phyloP scores from a whole-genome alignment of 1,140 invertebrate genomes.

The Lysiphlebus fabarum region DNA sequence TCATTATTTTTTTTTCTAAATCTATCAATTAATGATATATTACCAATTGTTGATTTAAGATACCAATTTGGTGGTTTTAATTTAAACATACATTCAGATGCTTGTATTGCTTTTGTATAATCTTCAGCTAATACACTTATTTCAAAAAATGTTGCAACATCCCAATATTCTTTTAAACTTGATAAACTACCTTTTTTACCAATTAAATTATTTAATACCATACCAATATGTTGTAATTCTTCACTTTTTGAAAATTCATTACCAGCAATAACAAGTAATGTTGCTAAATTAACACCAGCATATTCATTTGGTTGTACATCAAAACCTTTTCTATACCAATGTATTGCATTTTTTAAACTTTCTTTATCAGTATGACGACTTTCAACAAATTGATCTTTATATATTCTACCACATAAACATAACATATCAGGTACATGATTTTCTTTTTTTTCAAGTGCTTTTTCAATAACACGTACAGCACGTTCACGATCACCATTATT shows the following conservation, averaged over 20 bases:
- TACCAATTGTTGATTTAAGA: slow-evolving; percentile 96
- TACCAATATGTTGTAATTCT: slow-evolving; percentile 87
- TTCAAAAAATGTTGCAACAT: slow-evolving; percentile 99
- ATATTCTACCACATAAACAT: slow-evolving; percentile 97
- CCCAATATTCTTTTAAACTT: slow-evolving; percentile 96
- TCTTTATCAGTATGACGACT: slow-evolving; percentile 86
- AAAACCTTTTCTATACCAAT: slow-evolving; percentile 98
- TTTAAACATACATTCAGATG: slow-evolving; percentile 98
- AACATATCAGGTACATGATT: slow-evolving; percentile 95
- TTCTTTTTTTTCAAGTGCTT: slow-evolving; percentile 87
- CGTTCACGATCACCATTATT: slow-evolving; percentile 91
- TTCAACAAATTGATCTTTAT: slow-evolving; percentile 98
- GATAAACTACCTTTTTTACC: slow-evolving; percentile 95
- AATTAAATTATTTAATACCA: slow-evolving; percentile 95
- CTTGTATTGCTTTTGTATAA: slow-evolving; percentile 95
- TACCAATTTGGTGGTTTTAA: slow-evolving; percentile 99
- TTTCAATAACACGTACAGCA: slow-evolving; percentile 86
- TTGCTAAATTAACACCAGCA: slow-evolving; percentile 98
- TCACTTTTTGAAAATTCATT: slow-evolving; percentile 91
- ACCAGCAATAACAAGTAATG: slow-evolving; percentile 94
- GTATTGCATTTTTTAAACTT: slow-evolving; percentile 88
- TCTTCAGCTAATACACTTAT: slow-evolving; percentile 97
- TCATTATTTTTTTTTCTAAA: slow-evolving; percentile 82
- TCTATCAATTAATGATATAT: slow-evolving; percentile 92
- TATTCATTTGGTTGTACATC: slow-evolving; percentile 98